These are phyloP conservation scores for Paratilapia polleni DNA, from an alignment of 2,113 vertebrate genomes.

Conservation along the genomic window DNA sequence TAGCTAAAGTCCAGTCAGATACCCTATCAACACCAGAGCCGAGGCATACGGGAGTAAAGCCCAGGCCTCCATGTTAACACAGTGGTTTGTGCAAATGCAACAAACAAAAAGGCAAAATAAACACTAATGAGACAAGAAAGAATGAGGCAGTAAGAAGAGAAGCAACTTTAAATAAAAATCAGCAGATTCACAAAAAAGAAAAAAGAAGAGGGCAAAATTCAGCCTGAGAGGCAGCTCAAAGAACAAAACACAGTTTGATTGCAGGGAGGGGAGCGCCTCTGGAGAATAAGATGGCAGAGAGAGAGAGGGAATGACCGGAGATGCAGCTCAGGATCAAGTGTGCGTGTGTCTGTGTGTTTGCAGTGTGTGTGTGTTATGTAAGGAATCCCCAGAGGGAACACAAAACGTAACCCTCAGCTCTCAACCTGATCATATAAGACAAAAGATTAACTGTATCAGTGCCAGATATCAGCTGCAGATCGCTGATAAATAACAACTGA, in stretches of 20 bases:
- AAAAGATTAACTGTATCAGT: neutral
- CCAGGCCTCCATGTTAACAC: slow-evolving; percentile 29
- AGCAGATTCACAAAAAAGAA: neutral
- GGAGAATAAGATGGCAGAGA: slow-evolving; percentile 36
- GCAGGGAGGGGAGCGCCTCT: slow-evolving; percentile 43
- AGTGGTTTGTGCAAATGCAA: slow-evolving; percentile 22
- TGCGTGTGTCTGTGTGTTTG: neutral
- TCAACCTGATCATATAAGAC: neutral
- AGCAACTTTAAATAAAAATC: neutral
- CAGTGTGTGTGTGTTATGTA: slow-evolving; percentile 18
- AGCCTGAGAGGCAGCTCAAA: slow-evolving; percentile 29
- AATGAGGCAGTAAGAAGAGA: neutral
- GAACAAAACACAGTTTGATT: slow-evolving; percentile 52
- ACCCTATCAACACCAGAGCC: slow-evolving; percentile 43
- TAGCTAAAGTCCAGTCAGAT: slow-evolving; percentile 72
- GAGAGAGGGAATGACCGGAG: slow-evolving; percentile 2
- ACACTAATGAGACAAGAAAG: neutral
- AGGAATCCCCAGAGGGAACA: neutral
- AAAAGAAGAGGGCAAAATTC: neutral
- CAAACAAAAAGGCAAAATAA: slow-evolving; percentile 35
- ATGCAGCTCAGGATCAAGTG: slow-evolving; percentile 5
- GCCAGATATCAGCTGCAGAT: slow-evolving; percentile 27
- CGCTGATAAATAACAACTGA: slow-evolving; percentile 21
- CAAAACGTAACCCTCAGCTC: neutral
- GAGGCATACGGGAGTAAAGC: slow-evolving; percentile 56